Conservation (phyloP, 2,888 invertebrate species). For the Pimpla rufipes region DNA sequence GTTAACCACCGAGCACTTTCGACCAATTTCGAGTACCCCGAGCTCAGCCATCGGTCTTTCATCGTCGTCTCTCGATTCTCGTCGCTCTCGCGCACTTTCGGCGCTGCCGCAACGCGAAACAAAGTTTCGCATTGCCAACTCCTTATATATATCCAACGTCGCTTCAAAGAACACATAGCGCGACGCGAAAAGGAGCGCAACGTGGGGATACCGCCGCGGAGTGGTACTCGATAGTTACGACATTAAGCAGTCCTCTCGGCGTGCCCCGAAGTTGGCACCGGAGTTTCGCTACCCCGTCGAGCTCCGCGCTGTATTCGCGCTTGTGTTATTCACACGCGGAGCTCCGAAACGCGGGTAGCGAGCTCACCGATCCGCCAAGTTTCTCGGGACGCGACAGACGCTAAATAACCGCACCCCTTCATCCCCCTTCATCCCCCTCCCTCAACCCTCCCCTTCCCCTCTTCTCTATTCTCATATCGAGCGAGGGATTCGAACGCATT, state of each 20-base stretch:
- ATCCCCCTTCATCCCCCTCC: too few species aligned
- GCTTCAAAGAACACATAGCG: slow-evolving; percentile 28
- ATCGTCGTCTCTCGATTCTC: neutral
- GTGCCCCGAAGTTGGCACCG: slow-evolving; percentile 38
- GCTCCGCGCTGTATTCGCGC: neutral
- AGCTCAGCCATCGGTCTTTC: neutral
- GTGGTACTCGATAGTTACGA: slow-evolving; percentile 37
- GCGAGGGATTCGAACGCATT: slow-evolving; percentile 28
- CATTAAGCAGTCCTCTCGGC: slow-evolving; percentile 60
- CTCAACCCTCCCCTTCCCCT: too few species aligned
- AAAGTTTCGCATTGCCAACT: slow-evolving; percentile 45
- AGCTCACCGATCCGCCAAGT: neutral
- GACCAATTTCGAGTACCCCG: neutral
- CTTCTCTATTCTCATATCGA: neutral
- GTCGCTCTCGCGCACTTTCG: slow-evolving; percentile 3
- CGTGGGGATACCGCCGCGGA: slow-evolving; percentile 7
- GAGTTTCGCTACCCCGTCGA: slow-evolving; percentile 8
- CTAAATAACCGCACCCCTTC: slow-evolving; percentile 2
- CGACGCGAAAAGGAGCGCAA: slow-evolving; percentile 16
- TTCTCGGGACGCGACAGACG: neutral
- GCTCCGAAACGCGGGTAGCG: neutral
- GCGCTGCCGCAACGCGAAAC: slow-evolving; percentile 8
- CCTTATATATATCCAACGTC: slow-evolving; percentile 41
- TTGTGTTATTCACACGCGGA: neutral
- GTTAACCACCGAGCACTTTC: neutral